Conservation (phyloP, 1,140 invertebrate species). For the Scaptomyza hsui region DNA sequence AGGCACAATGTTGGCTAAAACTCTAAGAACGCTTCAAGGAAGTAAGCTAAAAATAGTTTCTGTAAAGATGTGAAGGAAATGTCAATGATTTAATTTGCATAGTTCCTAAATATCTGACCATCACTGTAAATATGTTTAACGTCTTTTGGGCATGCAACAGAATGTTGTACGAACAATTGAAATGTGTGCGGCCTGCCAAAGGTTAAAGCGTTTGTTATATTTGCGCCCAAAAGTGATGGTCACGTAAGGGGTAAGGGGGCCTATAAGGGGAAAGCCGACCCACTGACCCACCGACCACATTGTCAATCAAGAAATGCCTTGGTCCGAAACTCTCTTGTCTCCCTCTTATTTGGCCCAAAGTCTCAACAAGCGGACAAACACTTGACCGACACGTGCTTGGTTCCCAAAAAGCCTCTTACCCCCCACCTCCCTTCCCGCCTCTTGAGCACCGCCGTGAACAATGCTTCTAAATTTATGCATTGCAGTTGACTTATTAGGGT, state of each 20-base stretch:
- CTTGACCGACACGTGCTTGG: slow-evolving; percentile 47
- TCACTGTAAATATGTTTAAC: slow-evolving; percentile 1
- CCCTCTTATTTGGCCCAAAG: slow-evolving; percentile 62
- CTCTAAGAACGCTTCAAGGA: no score
- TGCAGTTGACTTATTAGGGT: slow-evolving; percentile 77
- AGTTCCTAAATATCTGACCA: background rate
- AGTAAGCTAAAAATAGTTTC: no score
- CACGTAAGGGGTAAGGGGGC: slow-evolving; percentile 1
- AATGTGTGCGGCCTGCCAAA: slow-evolving; percentile 70
- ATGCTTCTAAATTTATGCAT: slow-evolving; percentile 69
- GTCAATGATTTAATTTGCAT: no score
- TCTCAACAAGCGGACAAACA: slow-evolving; percentile 65
- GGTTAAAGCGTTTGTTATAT: slow-evolving; percentile 67
- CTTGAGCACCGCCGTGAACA: slow-evolving; percentile 20
- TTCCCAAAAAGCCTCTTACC: background rate
- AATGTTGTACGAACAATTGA: slow-evolving; percentile 54
- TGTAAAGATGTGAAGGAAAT: no score
- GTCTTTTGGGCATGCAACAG: slow-evolving; percentile 18
- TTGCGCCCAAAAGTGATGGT: slow-evolving; percentile 36
- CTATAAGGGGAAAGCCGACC: no score
- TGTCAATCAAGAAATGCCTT: slow-evolving; percentile 72
- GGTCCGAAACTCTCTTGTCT: slow-evolving; percentile 5
- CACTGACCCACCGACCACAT: slow-evolving; percentile 58
- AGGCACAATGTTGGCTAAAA: no score
- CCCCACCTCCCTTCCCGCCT: background rate